Percentiles rank a stretch among this genome's conserved stretches.
Evolutionary conservation across 2,888 invertebrate species (phyloP).

Genomic region (Osmoderma eremita): DNA sequence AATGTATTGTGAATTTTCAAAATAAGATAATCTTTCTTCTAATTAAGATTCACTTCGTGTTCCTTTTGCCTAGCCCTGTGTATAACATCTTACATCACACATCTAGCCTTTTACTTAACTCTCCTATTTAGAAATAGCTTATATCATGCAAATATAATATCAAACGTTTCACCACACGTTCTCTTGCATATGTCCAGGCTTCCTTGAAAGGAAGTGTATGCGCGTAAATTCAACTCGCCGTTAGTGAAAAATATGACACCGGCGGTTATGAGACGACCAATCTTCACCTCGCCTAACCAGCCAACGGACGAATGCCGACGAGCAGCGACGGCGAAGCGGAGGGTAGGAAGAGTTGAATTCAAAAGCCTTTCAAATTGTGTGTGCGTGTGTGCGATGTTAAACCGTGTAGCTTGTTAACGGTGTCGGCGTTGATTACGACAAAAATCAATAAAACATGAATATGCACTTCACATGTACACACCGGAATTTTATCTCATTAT

Average conservation of each 20-base stretch:
- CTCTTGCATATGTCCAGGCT: too few species aligned
- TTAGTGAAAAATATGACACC: constrained; percentile 47
- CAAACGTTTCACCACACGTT: too few species aligned
- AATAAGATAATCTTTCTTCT: too few species aligned
- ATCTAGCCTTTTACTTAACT: too few species aligned
- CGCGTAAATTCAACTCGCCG: constrained; percentile 19
- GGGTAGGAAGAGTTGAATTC: constrained; percentile 17
- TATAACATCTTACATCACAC: too few species aligned
- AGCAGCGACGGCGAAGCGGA: constrained; percentile 34
- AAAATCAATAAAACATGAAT: constrained; percentile 52
- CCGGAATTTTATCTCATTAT: constrained; percentile 46
- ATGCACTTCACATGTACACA: constrained; percentile 51
- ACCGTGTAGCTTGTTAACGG: constrained; percentile 27
- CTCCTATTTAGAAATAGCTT: too few species aligned
- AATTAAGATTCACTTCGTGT: too few species aligned
- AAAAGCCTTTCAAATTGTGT: constrained; percentile 32
- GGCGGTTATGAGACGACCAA: constrained; percentile 43
- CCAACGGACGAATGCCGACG: constrained; percentile 40
- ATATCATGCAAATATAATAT: too few species aligned
- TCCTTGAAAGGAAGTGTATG: background rate
- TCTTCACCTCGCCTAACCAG: constrained; percentile 41
- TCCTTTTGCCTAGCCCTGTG: too few species aligned
- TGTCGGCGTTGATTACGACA: constrained; percentile 47
- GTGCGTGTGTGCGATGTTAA: constrained; percentile 19
- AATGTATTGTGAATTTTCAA: too few species aligned